A percentile compares a stretch with the other conserved stretches of the same genome.
These are phyloP conservation scores for Nycticebus coucang DNA, from an alignment of 2,113 vertebrate genomes.

Conservation along the genomic window DNA sequence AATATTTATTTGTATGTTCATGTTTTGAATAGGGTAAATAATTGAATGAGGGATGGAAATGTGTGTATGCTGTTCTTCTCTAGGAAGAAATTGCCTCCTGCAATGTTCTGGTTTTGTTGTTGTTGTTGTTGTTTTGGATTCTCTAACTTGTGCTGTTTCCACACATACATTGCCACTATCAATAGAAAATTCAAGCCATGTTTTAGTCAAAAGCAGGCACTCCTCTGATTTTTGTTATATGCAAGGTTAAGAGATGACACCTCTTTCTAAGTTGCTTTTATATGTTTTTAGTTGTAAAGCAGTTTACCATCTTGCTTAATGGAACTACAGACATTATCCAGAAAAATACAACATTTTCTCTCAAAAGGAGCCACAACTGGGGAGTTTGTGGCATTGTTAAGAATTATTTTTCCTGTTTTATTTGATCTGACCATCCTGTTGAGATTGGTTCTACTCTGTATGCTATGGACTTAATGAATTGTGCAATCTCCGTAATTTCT, in stretches of 20 bases:
- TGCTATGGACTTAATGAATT: slow-evolving; percentile 34
- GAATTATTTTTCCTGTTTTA: slow-evolving; percentile 67
- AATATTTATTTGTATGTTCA: slow-evolving; percentile 66
- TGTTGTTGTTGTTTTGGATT: slow-evolving; percentile 49
- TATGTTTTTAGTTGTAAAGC: not conserved
- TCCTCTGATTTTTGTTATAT: not conserved
- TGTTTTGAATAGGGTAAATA: slow-evolving; percentile 67
- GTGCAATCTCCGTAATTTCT: slow-evolving; percentile 72
- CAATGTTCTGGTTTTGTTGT: not conserved
- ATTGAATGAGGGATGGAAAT: slow-evolving; percentile 33
- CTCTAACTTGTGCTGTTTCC: not conserved
- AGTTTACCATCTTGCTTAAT: not conserved
- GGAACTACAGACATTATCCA: not conserved
- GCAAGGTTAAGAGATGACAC: slow-evolving; percentile 25
- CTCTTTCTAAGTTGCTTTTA: not conserved
- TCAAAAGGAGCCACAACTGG: slow-evolving; percentile 66
- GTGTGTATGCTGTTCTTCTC: not conserved
- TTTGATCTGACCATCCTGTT: slow-evolving; percentile 58
- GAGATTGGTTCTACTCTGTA: slow-evolving; percentile 23
- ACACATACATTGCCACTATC: not conserved
- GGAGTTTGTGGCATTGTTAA: slow-evolving; percentile 59
- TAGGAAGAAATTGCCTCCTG: slow-evolving; percentile 29
- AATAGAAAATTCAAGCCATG: not conserved
- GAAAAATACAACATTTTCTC: slow-evolving; percentile 63
- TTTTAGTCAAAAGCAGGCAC: not conserved